These are phyloP conservation scores for Salvator merianae DNA, from an alignment of 2,113 vertebrate species.

Conservation along the genomic window DNA sequence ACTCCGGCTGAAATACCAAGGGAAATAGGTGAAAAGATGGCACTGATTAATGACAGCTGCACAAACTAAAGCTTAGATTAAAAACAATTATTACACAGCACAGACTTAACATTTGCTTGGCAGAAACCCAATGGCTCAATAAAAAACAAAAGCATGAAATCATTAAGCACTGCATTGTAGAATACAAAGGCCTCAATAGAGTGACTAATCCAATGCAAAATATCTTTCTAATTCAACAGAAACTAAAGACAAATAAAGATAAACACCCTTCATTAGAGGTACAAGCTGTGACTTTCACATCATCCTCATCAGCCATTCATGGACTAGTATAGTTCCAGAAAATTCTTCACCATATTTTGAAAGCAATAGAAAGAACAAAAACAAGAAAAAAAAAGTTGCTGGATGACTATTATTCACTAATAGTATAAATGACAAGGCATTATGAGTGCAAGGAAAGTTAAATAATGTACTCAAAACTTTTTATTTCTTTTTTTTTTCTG, in stretches of 20 bases:
- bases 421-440: no score
- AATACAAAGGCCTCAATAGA: background rate
- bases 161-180: background rate
- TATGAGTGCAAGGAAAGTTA: no score
- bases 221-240: background rate
- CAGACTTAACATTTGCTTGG: conserved; percentile 22
- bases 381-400: no score
- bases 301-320: background rate
- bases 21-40: conserved; percentile 8
- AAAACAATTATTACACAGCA: conserved; percentile 26
- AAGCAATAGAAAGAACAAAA: background rate
- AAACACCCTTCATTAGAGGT: background rate
- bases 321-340: background rate
- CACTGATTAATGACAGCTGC: conserved; percentile 33
- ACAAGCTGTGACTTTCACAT: background rate
- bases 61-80: conserved; percentile 33
- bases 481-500: no score
- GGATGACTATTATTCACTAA: no score
- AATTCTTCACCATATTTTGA: fast-evolving
- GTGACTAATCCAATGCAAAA: background rate
- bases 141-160: background rate
- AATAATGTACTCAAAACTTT: no score
- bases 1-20: conserved; percentile 16
- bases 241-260: background rate
- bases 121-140: conserved; percentile 28